Evolutionary conservation across 2,113 vertebrate genomes (phyloP).

Genomic region (Oxyura jamaicensis): DNA sequence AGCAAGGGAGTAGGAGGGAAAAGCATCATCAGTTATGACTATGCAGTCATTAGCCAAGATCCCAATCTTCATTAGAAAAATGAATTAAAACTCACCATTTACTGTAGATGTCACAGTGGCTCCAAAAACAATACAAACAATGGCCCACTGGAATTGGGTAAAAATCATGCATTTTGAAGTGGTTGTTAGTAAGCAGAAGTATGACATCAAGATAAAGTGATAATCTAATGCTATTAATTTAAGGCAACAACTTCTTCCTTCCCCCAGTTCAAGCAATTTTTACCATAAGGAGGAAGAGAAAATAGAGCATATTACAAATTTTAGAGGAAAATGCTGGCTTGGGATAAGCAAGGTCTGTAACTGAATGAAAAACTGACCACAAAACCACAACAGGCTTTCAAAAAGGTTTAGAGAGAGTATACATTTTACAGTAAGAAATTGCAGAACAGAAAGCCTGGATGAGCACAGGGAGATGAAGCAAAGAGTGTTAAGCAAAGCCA

Average conservation of each 20-base stretch:
- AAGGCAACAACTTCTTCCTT: not conserved
- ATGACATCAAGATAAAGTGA: not conserved
- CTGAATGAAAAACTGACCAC: not conserved
- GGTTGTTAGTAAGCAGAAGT: not conserved
- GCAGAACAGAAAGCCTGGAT: not conserved
- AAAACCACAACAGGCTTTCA: not conserved
- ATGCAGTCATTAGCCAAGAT: constrained; percentile 47
- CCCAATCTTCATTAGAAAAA: constrained; percentile 40
- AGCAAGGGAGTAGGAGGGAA: constrained; percentile 38
- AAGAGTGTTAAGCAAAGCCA: not conserved
- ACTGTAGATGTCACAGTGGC: not conserved
- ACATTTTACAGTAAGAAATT: not conserved
- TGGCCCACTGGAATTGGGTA: not conserved
- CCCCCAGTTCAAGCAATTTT: not conserved
- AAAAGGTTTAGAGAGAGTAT: not conserved
- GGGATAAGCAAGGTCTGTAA: not conserved
- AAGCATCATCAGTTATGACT: constrained; percentile 61
- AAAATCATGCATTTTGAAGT: not conserved
- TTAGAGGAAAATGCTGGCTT: not conserved
- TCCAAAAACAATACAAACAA: constrained; percentile 39
- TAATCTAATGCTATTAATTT: not conserved
- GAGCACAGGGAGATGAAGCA: not conserved
- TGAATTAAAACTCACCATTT: constrained; percentile 32
- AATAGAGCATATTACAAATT: not conserved
- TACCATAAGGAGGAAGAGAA: not conserved